A percentile compares a stretch with the other conserved stretches of the same genome.
Conservation (phyloP, 1,140 invertebrate genomes). For the Drosophila novamexicana region DNA sequence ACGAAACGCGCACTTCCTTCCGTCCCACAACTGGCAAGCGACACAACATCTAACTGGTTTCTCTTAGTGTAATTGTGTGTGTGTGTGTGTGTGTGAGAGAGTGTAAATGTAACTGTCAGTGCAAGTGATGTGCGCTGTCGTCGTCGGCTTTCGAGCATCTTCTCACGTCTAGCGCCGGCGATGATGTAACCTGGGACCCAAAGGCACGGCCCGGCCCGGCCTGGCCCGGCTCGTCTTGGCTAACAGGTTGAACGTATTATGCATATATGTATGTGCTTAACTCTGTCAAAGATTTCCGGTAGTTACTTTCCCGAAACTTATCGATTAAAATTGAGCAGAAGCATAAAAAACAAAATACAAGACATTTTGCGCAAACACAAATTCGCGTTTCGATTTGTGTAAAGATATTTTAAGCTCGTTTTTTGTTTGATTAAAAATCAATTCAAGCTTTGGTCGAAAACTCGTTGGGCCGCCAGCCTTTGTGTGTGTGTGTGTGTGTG, state of each 20-base stretch:
- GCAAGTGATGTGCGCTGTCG: conserved; percentile 53
- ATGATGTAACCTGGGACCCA: conserved; percentile 59
- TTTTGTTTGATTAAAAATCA: conserved; percentile 1
- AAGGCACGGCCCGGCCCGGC: conserved; percentile 35
- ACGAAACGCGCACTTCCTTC: conserved; percentile 43
- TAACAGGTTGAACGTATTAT: conserved; percentile 46
- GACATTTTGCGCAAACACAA: background rate
- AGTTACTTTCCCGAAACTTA: conserved; percentile 37
- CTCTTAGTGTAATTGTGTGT: conserved; percentile 7
- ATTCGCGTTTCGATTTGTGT: background rate
- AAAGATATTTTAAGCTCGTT: background rate
- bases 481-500: background rate
- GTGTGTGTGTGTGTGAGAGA: background rate
- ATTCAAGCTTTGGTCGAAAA: conserved; percentile 50
- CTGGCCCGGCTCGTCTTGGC: conserved; percentile 4
- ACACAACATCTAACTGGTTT: conserved; percentile 28
- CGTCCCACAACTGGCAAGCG: conserved; percentile 13
- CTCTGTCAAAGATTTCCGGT: conserved; percentile 60
- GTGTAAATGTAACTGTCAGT: conserved; percentile 26
- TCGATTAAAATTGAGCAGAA: conserved; percentile 14
- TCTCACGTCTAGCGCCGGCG: conserved; percentile 54
- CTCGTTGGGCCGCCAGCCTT: conserved; percentile 30
- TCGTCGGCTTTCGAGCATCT: conserved; percentile 62
- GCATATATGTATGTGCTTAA: conserved; percentile 38
- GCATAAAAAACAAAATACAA: too few species aligned